These are phyloP conservation scores for Acanthurus lineatus DNA, from an alignment of 2,797 vertebrate species.

Conservation along the genomic window DNA sequence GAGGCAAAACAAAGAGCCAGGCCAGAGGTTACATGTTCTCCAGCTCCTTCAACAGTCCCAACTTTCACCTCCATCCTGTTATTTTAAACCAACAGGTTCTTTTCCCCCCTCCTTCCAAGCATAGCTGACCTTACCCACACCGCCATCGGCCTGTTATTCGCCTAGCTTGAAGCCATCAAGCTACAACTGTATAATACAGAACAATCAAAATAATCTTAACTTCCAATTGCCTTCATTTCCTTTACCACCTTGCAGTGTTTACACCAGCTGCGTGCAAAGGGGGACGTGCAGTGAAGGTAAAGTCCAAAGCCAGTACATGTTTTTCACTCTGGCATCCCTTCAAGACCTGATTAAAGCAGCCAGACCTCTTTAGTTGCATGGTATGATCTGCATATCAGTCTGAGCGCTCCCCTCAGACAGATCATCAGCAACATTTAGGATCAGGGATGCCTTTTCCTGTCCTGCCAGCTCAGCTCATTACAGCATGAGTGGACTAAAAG, in stretches of 20 bases:
- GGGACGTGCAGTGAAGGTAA: slow-evolving; percentile 41
- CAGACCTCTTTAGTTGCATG: slow-evolving; percentile 51
- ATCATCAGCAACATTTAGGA: slow-evolving; percentile 74
- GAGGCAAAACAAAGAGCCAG: slow-evolving; percentile 5
- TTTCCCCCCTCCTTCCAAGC: not conserved
- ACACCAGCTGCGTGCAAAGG: slow-evolving; percentile 34
- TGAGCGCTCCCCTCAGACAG: slow-evolving; percentile 46
- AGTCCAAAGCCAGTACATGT: slow-evolving; percentile 27
- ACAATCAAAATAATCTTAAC: slow-evolving; percentile 46
- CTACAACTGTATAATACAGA: not conserved
- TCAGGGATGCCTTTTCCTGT: slow-evolving; percentile 73
- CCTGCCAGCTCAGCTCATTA: slow-evolving; percentile 64
- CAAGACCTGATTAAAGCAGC: slow-evolving; percentile 31
- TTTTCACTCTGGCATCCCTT: slow-evolving; percentile 24
- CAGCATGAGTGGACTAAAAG: slow-evolving; percentile 49
- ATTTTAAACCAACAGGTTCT: slow-evolving; percentile 9
- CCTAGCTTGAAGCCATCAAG: slow-evolving; percentile 21
- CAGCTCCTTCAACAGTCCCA: slow-evolving; percentile 4
- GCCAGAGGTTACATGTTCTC: not conserved
- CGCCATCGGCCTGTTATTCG: slow-evolving; percentile 1
- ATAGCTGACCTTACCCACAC: not conserved
- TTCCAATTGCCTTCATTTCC: slow-evolving; percentile 57
- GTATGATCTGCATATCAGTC: slow-evolving; percentile 47
- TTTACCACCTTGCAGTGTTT: slow-evolving; percentile 46
- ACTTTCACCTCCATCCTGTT: slow-evolving; percentile 18